Percentiles rank a stretch among this genome's conserved stretches.
Evolutionary conservation across 2,888 invertebrate genomes (phyloP).

Genomic region (Ganaspis brasiliensis): DNA sequence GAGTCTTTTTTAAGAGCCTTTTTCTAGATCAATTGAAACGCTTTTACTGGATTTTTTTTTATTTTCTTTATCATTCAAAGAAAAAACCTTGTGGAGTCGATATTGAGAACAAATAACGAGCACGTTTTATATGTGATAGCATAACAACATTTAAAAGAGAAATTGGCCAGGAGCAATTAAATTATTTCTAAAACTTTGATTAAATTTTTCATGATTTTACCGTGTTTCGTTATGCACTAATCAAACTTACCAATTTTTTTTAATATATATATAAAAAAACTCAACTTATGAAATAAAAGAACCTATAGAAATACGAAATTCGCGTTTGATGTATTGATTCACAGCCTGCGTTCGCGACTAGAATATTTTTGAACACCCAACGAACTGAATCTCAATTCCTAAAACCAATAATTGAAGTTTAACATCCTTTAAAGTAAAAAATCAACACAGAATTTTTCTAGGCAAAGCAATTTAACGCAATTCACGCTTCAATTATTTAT

Average conservation of each 20-base stretch:
- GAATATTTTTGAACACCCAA: slow-evolving; percentile 20
- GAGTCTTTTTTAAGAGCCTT: background rate
- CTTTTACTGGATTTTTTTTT: slow-evolving; percentile 5
- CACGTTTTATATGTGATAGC: slow-evolving; percentile 3
- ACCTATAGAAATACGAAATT: background rate
- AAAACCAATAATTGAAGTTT: slow-evolving; percentile 7
- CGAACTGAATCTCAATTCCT: slow-evolving; percentile 12
- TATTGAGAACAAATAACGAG: slow-evolving; percentile 12
- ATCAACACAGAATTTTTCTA: background rate
- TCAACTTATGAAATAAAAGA: background rate
- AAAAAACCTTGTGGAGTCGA: slow-evolving; percentile 5
- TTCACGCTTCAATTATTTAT: too few species aligned
- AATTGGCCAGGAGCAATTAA: too few species aligned
- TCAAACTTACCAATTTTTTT: background rate
- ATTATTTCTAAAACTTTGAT: background rate
- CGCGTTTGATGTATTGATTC: slow-evolving; percentile 14
- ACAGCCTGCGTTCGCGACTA: background rate
- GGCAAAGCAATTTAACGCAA: too few species aligned
- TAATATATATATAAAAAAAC: background rate
- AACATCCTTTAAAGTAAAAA: background rate
- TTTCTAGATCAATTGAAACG: slow-evolving; percentile 5
- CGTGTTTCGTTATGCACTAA: background rate
- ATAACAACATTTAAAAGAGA: too few species aligned
- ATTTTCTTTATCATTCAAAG: slow-evolving; percentile 3
- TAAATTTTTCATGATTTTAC: background rate